These are phyloP conservation scores for Prionace glauca DNA, from an alignment of 2,797 vertebrate species.

Conservation along the genomic window DNA sequence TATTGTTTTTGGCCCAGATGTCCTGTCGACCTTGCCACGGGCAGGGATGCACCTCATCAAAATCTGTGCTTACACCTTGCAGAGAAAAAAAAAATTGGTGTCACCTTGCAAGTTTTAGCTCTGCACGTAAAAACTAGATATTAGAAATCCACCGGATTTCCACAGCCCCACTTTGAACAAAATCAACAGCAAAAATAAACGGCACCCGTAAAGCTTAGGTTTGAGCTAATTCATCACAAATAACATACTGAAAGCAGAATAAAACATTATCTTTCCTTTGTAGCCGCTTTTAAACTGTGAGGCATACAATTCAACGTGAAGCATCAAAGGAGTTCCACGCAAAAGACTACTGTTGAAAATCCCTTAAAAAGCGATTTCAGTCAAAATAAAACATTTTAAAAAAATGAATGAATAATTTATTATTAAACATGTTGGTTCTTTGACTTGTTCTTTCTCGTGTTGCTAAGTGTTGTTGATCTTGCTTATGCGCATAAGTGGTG, in stretches of 20 bases:
- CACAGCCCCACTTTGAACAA: not conserved
- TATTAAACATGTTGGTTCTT: not conserved
- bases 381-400: not conserved
- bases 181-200: too few species aligned
- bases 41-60: not conserved
- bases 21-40: not conserved
- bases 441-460: not conserved
- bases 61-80: not conserved
- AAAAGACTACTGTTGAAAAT: not conserved
- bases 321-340: not conserved
- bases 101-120: not conserved
- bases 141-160: not conserved
- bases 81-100: not conserved
- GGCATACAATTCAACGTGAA: not conserved
- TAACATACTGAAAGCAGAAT: not conserved
- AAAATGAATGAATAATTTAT: constrained; percentile 17
- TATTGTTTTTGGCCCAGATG: not conserved
- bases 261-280: not conserved
- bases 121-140: not conserved
- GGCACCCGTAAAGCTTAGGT: not conserved
- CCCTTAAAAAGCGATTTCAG: not conserved
- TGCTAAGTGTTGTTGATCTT: not conserved
- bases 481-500: not conserved
- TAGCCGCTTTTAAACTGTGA: not conserved
- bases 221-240: not conserved